Conservation (phyloP, 2,888 invertebrate genomes). For the Drosophila antonietae region DNA sequence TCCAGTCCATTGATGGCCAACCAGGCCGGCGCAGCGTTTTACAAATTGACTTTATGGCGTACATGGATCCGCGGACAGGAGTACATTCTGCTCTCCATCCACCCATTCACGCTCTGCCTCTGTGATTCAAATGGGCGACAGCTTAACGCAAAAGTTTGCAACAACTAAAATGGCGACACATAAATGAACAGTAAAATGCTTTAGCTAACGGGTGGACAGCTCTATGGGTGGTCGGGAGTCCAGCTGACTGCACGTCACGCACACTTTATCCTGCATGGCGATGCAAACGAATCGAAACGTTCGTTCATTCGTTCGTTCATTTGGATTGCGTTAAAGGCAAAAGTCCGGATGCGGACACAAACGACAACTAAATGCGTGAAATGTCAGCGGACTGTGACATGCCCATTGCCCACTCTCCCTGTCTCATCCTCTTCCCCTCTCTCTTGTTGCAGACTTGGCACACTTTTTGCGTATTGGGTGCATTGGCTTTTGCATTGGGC, state of each 20-base stretch:
- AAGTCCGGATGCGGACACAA: slow-evolving; percentile 41
- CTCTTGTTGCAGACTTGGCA: slow-evolving; percentile 21
- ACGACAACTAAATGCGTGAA: slow-evolving; percentile 57
- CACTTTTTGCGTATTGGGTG: slow-evolving; percentile 32
- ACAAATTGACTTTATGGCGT: slow-evolving; percentile 72
- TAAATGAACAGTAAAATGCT: slow-evolving; percentile 58
- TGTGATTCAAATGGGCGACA: slow-evolving; percentile 37
- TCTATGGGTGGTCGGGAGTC: neutral
- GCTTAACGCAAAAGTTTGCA: slow-evolving; percentile 57
- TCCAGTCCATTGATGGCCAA: slow-evolving; percentile 72
- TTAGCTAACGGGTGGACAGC: neutral
- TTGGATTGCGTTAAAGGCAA: slow-evolving; percentile 63
- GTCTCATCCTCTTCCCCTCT: too few relatives aligned
- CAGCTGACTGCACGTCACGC: slow-evolving; percentile 63
- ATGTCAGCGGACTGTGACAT: slow-evolving; percentile 44
- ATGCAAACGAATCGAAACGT: slow-evolving; percentile 22
- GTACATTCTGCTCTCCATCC: neutral
- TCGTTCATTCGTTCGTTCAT: slow-evolving; percentile 47
- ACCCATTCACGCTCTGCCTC: neutral
- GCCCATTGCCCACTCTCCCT: slow-evolving; percentile 10
- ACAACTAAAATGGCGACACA: slow-evolving; percentile 68
- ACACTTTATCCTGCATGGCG: slow-evolving; percentile 60
- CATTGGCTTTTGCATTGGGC: slow-evolving; percentile 39
- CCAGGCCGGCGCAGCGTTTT: slow-evolving; percentile 52
- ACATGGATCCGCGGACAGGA: slow-evolving; percentile 4